These are phyloP conservation scores for Empidonax traillii DNA, from an alignment of 2,113 vertebrate species.

Conservation along the genomic window DNA sequence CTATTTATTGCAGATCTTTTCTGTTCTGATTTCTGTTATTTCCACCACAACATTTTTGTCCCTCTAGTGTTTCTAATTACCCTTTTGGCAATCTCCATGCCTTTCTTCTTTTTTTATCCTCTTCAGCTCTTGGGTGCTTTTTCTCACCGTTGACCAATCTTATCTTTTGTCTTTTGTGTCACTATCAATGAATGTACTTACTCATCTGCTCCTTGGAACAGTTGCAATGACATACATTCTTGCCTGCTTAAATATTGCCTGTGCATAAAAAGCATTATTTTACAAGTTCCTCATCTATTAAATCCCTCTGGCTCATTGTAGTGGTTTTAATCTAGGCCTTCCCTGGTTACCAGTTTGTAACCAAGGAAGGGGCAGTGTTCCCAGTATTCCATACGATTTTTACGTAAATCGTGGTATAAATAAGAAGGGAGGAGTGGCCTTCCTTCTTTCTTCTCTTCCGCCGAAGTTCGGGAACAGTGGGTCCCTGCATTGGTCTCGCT, in stretches of 20 bases:
- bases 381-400: no score
- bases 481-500: no score
- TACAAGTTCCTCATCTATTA: neutral
- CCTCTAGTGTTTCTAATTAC: neutral
- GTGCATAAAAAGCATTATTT: neutral
- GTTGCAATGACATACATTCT: neutral
- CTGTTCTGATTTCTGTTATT: neutral
- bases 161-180: neutral
- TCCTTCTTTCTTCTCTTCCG: no score
- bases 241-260: neutral
- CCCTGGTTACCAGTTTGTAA: no score
- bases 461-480: no score
- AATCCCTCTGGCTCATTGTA: neutral
- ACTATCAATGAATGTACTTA: neutral
- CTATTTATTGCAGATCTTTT: neutral
- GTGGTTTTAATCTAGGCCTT: no score
- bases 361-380: no score
- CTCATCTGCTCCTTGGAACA: neutral
- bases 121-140: neutral
- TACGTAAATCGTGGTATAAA: no score
- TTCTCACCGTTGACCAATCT: neutral
- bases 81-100: neutral
- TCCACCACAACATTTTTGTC: neutral
- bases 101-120: neutral
- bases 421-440: no score